These are phyloP conservation scores for Trematocara marginatum DNA, from an alignment of 2,113 vertebrate species.

Conservation along the genomic window DNA sequence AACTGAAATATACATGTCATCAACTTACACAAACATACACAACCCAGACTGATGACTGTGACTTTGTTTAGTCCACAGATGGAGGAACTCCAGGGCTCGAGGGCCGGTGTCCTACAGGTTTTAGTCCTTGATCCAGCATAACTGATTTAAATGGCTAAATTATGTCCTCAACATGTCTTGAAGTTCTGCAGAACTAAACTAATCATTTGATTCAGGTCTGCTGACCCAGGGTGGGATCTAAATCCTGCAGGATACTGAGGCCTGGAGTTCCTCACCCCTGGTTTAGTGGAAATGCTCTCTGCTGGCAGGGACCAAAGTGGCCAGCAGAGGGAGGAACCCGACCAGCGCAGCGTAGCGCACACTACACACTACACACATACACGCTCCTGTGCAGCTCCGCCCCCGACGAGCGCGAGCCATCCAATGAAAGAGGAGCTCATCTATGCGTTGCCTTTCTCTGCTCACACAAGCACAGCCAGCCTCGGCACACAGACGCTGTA, in stretches of 20 bases:
- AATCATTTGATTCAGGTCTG: not conserved
- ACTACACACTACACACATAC: not conserved
- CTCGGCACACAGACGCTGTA: not conserved
- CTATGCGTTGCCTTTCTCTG: not conserved
- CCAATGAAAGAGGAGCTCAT: slow-evolving; percentile 38
- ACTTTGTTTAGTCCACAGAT: not conserved
- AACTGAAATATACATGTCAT: not conserved
- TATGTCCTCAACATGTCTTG: not conserved
- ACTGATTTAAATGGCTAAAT: not conserved
- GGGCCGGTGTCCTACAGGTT: not conserved
- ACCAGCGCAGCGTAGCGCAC: not conserved
- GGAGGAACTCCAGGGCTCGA: not conserved
- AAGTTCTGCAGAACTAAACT: not conserved
- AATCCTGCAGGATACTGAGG: not conserved
- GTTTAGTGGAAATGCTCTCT: not conserved
- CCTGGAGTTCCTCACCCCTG: not conserved
- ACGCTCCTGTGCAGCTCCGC: slow-evolving; percentile 55
- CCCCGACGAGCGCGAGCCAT: slow-evolving; percentile 3
- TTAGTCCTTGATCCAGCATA: not conserved
- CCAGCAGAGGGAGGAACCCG: not conserved
- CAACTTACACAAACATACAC: not conserved
- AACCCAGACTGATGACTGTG: not conserved
- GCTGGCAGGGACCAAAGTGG: not conserved
- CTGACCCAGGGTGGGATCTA: not conserved
- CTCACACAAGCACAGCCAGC: not conserved